phyloP scores from a whole-genome alignment of 2,797 vertebrate species.

The Pseudocheirus occidentalis region DNA sequence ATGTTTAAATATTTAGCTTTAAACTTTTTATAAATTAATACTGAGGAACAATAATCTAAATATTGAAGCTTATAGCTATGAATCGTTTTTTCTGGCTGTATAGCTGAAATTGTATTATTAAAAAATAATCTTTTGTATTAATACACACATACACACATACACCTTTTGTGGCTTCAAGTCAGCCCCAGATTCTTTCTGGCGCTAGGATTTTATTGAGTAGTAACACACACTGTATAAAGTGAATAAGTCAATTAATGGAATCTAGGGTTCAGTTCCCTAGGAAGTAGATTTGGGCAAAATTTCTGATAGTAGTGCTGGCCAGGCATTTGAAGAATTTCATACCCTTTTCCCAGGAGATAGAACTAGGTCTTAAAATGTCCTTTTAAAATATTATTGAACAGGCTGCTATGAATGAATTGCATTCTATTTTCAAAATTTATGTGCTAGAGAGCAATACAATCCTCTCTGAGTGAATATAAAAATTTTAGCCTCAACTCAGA shows the following conservation, averaged over 20 bases:
- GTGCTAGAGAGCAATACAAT: neutral
- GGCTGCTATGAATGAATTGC: neutral
- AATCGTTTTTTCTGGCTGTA: neutral
- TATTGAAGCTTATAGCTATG: neutral
- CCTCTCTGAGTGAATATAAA: neutral
- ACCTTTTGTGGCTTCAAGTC: neutral
- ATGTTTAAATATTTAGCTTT: neutral
- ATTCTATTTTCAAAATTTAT: neutral
- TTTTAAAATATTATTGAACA: neutral
- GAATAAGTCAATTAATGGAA: neutral
- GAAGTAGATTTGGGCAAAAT: neutral
- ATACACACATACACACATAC: too few relatives aligned
- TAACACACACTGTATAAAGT: neutral
- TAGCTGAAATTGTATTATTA: neutral
- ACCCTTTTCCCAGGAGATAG: neutral
- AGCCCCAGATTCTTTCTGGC: neutral
- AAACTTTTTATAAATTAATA: neutral
- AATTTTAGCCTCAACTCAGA: neutral
- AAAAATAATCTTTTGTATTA: too few relatives aligned
- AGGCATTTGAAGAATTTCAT: neutral
- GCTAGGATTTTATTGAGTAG: neutral
- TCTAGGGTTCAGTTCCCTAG: neutral
- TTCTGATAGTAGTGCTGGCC: neutral
- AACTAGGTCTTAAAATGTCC: neutral
- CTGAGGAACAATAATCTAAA: neutral